Conservation (phyloP, 2,888 invertebrate species). For the Chrysolina americana region DNA sequence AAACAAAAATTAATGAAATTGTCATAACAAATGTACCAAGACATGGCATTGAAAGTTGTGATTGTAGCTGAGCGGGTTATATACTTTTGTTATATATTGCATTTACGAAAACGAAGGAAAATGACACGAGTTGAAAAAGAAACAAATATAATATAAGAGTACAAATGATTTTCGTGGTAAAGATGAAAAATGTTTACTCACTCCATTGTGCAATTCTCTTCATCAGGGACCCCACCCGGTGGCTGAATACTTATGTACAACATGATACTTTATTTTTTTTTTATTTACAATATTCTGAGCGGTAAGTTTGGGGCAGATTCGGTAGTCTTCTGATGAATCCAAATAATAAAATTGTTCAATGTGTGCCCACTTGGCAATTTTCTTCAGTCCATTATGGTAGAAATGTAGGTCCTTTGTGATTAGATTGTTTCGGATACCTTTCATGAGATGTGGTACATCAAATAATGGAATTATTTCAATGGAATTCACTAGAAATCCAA, state of each 20-base stretch:
- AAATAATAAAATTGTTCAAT: constrained; percentile 2
- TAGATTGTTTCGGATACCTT: background rate
- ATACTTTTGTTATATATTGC: background rate
- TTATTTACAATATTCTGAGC: no score
- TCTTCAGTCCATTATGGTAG: background rate
- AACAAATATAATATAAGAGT: background rate
- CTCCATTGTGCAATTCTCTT: no score
- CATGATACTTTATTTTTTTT: no score
- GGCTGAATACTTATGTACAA: no score
- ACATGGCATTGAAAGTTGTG: background rate
- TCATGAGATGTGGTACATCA: constrained; percentile 7
- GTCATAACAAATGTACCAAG: background rate
- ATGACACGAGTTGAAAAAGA: background rate
- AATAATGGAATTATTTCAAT: background rate
- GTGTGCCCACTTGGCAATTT: background rate
- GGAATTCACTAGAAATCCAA: background rate
- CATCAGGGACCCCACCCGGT: no score
- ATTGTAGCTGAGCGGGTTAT: constrained; percentile 8
- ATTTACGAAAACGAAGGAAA: background rate
- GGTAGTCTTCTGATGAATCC: no score
- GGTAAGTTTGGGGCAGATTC: no score
- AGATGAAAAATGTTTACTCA: background rate
- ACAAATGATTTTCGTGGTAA: background rate
- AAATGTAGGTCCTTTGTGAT: constrained; percentile 1
- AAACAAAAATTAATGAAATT: background rate